A percentile compares a stretch with the other conserved stretches of the same genome.
Evolutionary conservation across 1,140 invertebrate genomes (phyloP).

Genomic region (Carcinoscorpius rotundicauda): DNA sequence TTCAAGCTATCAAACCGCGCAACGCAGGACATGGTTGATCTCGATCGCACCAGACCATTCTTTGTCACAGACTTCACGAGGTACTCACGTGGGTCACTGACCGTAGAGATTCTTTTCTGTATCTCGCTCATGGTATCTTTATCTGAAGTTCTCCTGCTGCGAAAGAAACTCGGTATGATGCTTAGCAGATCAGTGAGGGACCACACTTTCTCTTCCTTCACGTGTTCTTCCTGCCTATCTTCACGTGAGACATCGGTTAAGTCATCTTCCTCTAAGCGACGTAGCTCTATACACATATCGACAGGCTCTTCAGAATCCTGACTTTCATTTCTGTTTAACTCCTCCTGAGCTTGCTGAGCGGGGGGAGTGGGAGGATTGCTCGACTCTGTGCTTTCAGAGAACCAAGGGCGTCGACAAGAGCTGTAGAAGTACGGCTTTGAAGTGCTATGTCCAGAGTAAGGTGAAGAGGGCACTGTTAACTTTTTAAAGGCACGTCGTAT

Average conservation of each 20-base stretch:
- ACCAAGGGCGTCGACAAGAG: slow-evolving; percentile 18
- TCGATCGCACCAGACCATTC: slow-evolving; percentile 25
- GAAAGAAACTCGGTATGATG: slow-evolving; percentile 26
- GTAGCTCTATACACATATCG: slow-evolving; percentile 73
- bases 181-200: slow-evolving; percentile 65
- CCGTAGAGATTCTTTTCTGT: slow-evolving; percentile 22
- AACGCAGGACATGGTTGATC: slow-evolving; percentile 26
- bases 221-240: background rate
- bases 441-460: background rate
- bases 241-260: background rate
- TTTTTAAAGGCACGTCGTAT: slow-evolving; percentile 73
- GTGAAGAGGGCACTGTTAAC: slow-evolving; percentile 12
- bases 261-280: slow-evolving; percentile 58
- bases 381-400: slow-evolving; percentile 20
- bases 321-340: background rate
- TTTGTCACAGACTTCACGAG: slow-evolving; percentile 12
- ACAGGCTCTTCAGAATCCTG: slow-evolving; percentile 31
- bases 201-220: slow-evolving; percentile 51
- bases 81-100: slow-evolving; percentile 19
- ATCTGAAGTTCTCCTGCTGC: slow-evolving; percentile 25
- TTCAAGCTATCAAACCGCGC: slow-evolving; percentile 10
- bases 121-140: slow-evolving; percentile 39
- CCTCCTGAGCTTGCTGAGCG: background rate
- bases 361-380: slow-evolving; percentile 1
- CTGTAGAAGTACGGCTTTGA: slow-evolving; percentile 17